Percentiles rank a stretch among this genome's conserved stretches.
Conservation (phyloP, 92 coral and sea anemone genomes). For the Bergia puertoricense region DNA sequence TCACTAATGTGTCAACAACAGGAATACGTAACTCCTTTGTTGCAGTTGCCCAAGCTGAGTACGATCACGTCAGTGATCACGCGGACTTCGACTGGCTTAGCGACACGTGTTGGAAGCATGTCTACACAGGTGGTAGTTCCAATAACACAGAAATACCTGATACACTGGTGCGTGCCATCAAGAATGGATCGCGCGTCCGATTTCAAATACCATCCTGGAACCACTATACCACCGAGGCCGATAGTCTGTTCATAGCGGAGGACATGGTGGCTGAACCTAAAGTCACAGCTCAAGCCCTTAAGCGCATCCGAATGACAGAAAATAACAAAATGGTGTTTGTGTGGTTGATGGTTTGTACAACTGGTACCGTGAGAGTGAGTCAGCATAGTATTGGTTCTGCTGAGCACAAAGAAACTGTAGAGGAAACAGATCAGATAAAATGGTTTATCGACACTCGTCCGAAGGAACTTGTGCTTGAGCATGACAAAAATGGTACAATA, state of each 20-base stretch:
- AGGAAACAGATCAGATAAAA: too few relatives aligned
- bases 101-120: slow-evolving; percentile 72
- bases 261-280: too few relatives aligned
- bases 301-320: neutral
- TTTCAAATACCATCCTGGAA: neutral
- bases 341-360: slow-evolving; percentile 1
- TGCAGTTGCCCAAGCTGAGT: slow-evolving; percentile 58
- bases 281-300: too few relatives aligned
- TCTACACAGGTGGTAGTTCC: slow-evolving; percentile 46
- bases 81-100: slow-evolving; percentile 74
- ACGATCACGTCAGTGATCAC: slow-evolving; percentile 61
- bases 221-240: neutral
- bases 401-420: too few relatives aligned
- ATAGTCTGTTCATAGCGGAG: neutral
- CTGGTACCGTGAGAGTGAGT: neutral
- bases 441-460: too few relatives aligned
- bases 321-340: neutral
- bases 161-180: neutral
- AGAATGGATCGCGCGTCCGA: neutral
- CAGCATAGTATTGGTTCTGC: too few relatives aligned
- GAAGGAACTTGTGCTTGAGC: too few relatives aligned
- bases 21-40: slow-evolving; percentile 79
- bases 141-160: too few relatives aligned
- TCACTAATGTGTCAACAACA: slow-evolving; percentile 55
- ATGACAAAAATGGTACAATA: too few relatives aligned